Conservation (phyloP, 2,888 invertebrate species). For the Adelphocoris suturalis region DNA sequence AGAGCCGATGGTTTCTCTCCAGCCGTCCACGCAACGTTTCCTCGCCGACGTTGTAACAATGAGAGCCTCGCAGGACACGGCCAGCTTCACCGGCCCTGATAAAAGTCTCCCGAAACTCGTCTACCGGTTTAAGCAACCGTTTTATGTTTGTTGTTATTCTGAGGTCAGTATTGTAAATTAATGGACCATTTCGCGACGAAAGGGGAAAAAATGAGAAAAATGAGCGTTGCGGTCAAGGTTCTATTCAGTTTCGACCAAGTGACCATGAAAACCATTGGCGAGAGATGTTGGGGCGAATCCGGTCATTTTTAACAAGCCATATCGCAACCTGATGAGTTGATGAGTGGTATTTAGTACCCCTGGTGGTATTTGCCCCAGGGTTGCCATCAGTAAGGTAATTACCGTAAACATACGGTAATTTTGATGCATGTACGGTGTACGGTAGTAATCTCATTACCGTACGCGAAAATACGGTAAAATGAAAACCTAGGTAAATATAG, state of each 20-base stretch:
- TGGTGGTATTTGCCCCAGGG: too few species aligned
- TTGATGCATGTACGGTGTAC: too few species aligned
- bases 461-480: too few species aligned
- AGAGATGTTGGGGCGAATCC: too few species aligned
- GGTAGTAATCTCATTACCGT: too few species aligned
- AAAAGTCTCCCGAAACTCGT: slow-evolving; percentile 34
- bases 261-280: too few species aligned
- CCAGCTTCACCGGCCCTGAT: slow-evolving; percentile 42
- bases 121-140: slow-evolving; percentile 43
- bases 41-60: slow-evolving; percentile 59
- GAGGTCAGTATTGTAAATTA: neutral
- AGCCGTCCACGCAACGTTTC: slow-evolving; percentile 66
- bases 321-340: too few species aligned
- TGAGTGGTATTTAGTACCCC: too few species aligned
- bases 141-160: slow-evolving; percentile 23
- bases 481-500: too few species aligned
- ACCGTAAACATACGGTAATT: too few species aligned
- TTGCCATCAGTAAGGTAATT: too few species aligned
- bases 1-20: slow-evolving; percentile 63
- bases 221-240: neutral
- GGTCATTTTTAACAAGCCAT: too few species aligned
- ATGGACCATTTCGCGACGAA: neutral
- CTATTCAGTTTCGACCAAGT: neutral
- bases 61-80: slow-evolving; percentile 51
- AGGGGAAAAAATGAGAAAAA: neutral